Conservation (phyloP, 1,140 invertebrate genomes). For the Anastatus disparis region DNA sequence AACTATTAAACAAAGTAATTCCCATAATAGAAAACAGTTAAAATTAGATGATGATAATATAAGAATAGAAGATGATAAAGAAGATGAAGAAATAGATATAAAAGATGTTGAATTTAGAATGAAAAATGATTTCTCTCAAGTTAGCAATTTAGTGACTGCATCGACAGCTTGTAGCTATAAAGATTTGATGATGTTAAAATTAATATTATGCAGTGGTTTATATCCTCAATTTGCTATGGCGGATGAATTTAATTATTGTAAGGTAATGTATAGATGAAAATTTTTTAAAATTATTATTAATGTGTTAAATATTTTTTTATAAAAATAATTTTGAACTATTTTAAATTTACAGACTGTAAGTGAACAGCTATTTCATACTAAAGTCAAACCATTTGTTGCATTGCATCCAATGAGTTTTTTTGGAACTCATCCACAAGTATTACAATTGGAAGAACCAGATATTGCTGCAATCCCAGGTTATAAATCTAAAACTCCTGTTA, state of each 20-base stretch:
- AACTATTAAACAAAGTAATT: conserved; percentile 70
- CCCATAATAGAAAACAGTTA: conserved; percentile 77
- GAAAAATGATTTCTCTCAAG: conserved; percentile 76
- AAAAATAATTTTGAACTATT: conserved; percentile 21
- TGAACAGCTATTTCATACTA: conserved; percentile 95
- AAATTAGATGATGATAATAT: conserved; percentile 73
- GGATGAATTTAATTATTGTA: conserved; percentile 94
- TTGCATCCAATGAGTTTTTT: conserved; percentile 93
- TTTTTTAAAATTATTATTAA: conserved; percentile 3
- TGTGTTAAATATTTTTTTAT: conserved; percentile 20
- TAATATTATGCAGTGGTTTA: conserved; percentile 90
- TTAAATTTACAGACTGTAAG: conserved; percentile 71
- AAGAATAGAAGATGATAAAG: conserved; percentile 53
- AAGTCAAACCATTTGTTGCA: conserved; percentile 88
- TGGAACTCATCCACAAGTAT: conserved; percentile 80
- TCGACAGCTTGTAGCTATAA: conserved; percentile 80
- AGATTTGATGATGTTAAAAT: conserved; percentile 88
- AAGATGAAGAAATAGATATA: conserved; percentile 78
- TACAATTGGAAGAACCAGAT: conserved; percentile 83
- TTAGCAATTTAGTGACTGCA: conserved; percentile 76
- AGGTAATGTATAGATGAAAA: conserved; percentile 66
- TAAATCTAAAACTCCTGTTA: conserved; percentile 78
- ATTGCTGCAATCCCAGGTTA: conserved; percentile 74
- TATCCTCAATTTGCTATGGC: conserved; percentile 93
- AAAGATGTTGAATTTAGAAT: conserved; percentile 92